Percentiles rank a stretch among this genome's conserved stretches.
These are phyloP conservation scores for Emydocephalus ijimae DNA, from an alignment of 2,113 vertebrate genomes.

Conservation along the genomic window DNA sequence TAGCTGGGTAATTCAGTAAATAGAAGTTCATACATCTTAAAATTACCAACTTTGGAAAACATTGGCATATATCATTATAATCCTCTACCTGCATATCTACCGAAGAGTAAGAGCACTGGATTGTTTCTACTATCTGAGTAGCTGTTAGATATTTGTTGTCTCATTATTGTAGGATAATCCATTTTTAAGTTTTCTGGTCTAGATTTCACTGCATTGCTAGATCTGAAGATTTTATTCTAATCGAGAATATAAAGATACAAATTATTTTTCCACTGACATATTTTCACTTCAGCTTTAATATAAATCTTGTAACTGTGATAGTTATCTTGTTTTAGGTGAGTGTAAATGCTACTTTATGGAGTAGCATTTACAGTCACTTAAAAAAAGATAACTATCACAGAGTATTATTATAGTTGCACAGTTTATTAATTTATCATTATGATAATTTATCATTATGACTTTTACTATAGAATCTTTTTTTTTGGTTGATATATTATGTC, in stretches of 20 bases:
- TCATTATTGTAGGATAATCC: not conserved
- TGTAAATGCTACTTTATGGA: not conserved
- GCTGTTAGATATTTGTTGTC: not conserved
- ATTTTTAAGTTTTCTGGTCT: not conserved
- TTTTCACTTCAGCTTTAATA: not conserved
- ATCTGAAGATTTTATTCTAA: not conserved
- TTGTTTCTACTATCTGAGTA: not conserved
- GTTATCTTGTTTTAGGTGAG: not conserved
- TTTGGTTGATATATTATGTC: not conserved
- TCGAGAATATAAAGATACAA: not conserved
- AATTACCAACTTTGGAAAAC: not conserved
- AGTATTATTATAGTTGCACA: not conserved
- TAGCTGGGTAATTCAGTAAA: not conserved
- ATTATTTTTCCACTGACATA: not conserved
- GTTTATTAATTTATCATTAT: not conserved
- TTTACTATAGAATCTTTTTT: not conserved
- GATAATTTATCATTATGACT: not conserved
- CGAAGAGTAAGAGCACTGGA: not conserved
- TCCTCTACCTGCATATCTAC: not conserved
- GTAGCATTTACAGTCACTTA: not conserved
- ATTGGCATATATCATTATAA: not conserved
- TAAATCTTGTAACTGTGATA: not conserved
- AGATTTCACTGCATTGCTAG: not conserved
- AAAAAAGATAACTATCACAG: not conserved
- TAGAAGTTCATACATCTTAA: not conserved